These are phyloP conservation scores for Sitophilus oryzae DNA, from an alignment of 1,140 invertebrate species.

Conservation along the genomic window DNA sequence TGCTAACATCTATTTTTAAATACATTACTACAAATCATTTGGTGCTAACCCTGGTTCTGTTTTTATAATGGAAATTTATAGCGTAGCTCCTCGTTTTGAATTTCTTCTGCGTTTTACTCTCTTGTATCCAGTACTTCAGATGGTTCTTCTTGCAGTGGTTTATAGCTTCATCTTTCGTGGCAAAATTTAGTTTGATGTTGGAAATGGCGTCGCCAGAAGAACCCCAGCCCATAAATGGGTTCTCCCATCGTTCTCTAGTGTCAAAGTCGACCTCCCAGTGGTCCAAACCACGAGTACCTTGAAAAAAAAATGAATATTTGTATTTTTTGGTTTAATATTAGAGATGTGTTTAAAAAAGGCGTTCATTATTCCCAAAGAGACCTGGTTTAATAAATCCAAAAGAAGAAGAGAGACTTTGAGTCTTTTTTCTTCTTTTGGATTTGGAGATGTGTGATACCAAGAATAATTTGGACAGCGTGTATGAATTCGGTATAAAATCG, in stretches of 20 bases:
- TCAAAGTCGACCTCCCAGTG: conserved; percentile 95
- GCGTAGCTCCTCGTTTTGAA: conserved; percentile 13
- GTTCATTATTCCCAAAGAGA: no score
- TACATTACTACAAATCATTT: conserved; percentile 15
- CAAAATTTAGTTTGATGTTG: conserved; percentile 15
- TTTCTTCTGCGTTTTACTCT: conserved; percentile 14
- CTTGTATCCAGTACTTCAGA: conserved; percentile 12
- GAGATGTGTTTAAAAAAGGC: not conserved
- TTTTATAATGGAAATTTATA: conserved; percentile 18
- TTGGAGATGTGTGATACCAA: no score
- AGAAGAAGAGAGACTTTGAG: no score
- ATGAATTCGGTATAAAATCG: no score
- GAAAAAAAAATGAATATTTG: no score
- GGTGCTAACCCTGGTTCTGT: conserved; percentile 15
- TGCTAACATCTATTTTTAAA: no score
- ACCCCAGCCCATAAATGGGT: conserved; percentile 95
- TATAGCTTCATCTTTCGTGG: conserved; percentile 22
- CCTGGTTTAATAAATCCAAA: no score
- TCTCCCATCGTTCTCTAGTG: conserved; percentile 93
- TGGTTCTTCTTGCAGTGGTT: conserved; percentile 16
- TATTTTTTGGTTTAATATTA: no score
- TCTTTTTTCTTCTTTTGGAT: no score
- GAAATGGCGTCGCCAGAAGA: conserved; percentile 62
- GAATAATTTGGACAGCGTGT: no score
- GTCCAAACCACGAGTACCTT: conserved; percentile 77